These are phyloP conservation scores for Leuciscus waleckii DNA, from an alignment of 2,797 vertebrate species.

Conservation along the genomic window DNA sequence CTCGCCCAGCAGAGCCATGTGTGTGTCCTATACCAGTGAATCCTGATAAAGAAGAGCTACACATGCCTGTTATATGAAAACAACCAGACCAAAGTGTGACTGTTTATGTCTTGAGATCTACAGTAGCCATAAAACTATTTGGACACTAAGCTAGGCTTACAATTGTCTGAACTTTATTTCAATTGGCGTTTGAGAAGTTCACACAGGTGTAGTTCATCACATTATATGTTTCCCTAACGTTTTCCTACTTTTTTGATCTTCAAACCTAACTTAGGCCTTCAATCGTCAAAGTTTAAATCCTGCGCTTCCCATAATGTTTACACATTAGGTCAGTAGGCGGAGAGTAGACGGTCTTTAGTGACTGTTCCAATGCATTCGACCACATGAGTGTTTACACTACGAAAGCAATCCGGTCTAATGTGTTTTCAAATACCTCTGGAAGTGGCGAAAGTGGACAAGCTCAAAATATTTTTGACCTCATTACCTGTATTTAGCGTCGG, in stretches of 20 bases:
- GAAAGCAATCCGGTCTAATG: not conserved
- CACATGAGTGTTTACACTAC: not conserved
- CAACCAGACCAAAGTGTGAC: not conserved
- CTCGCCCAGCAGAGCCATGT: not conserved
- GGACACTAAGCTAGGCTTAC: not conserved
- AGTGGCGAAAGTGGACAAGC: not conserved
- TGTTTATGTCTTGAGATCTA: not conserved
- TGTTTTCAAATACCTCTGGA: not conserved
- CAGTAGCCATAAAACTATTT: not conserved
- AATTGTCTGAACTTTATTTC: not conserved
- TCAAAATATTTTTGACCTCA: not conserved
- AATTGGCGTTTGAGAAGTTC: not conserved
- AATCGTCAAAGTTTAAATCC: too few relatives aligned
- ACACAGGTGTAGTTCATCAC: too few relatives aligned
- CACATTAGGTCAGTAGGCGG: not conserved
- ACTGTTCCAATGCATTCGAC: not conserved
- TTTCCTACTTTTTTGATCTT: too few relatives aligned
- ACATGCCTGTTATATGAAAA: constrained; percentile 3
- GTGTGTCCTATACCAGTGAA: constrained; percentile 25
- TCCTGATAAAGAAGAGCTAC: not conserved
- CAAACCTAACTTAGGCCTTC: too few relatives aligned
- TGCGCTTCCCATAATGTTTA: not conserved
- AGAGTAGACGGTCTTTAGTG: not conserved
- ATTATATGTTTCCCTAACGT: too few relatives aligned
- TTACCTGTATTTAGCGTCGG: not conserved